A percentile compares a stretch with the other conserved stretches of the same genome.
Conservation (phyloP, 2,888 invertebrate genomes). For the Ophion ventricosus region DNA sequence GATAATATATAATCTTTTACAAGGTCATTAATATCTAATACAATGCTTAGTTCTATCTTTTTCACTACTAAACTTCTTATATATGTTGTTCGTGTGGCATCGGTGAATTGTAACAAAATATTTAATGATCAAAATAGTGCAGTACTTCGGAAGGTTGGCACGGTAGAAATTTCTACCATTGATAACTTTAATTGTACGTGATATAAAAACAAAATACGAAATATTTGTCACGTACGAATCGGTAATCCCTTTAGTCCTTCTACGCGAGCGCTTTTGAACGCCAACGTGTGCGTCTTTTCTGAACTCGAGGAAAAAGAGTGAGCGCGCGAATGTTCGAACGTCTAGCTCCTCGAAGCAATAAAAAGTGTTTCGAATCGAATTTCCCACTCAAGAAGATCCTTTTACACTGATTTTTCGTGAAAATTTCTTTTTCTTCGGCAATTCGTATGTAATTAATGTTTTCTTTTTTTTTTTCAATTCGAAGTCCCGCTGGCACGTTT, state of each 20-base stretch:
- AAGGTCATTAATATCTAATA: constrained; percentile 36
- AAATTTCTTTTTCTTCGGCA: not conserved
- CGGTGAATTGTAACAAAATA: constrained; percentile 64
- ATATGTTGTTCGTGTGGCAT: constrained; percentile 30
- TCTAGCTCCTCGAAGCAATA: not conserved
- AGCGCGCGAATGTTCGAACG: not conserved
- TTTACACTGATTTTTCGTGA: not conserved
- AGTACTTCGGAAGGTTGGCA: constrained; percentile 57
- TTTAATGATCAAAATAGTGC: constrained; percentile 62
- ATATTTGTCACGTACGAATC: not conserved
- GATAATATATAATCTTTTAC: constrained; percentile 61
- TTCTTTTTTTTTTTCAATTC: constrained; percentile 7
- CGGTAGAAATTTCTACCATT: constrained; percentile 47
- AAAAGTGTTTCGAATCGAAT: not conserved
- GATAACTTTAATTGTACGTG: constrained; percentile 40
- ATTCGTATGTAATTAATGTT: constrained; percentile 5
- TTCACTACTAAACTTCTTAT: constrained; percentile 30
- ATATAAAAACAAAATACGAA: constrained; percentile 46
- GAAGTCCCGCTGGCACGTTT: constrained; percentile 48
- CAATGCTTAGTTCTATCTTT: constrained; percentile 4
- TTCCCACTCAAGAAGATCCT: not conserved
- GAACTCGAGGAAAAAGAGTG: constrained; percentile 3
- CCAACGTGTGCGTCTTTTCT: constrained; percentile 56
- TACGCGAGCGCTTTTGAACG: constrained; percentile 41
- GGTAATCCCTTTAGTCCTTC: constrained; percentile 34